Percentiles rank a stretch among this genome's conserved stretches.
These are phyloP conservation scores for Hydrolagus affinis DNA, from an alignment of 2,113 vertebrate species.

Conservation along the genomic window DNA sequence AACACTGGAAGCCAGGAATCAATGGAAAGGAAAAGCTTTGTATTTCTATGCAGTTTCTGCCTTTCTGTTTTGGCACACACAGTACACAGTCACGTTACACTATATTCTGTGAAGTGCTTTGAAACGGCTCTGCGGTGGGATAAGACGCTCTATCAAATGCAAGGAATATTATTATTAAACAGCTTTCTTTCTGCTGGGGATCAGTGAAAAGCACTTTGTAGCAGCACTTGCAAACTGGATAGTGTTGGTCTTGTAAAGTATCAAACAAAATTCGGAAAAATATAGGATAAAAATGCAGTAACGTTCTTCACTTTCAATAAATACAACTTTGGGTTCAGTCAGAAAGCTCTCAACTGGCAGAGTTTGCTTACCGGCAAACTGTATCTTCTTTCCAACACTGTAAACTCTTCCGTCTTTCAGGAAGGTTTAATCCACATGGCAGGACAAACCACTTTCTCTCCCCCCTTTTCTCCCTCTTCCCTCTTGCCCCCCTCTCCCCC, in stretches of 20 bases:
- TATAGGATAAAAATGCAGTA: neutral
- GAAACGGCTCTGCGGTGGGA: too few relatives aligned
- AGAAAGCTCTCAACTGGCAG: neutral
- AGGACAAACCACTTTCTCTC: too few relatives aligned
- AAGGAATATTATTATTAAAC: too few relatives aligned
- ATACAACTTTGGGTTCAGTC: neutral
- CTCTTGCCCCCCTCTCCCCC: too few relatives aligned
- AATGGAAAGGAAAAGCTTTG: neutral
- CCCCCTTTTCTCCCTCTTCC: too few relatives aligned
- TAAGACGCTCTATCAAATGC: too few relatives aligned
- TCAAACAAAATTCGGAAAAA: neutral
- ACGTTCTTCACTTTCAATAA: neutral
- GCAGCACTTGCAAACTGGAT: neutral
- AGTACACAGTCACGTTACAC: too few relatives aligned
- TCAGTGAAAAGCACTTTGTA: neutral
- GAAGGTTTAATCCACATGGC: neutral
- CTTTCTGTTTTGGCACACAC: too few relatives aligned
- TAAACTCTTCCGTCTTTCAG: too few relatives aligned
- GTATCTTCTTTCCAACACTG: too few relatives aligned
- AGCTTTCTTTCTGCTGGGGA: too few relatives aligned
- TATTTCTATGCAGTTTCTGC: neutral
- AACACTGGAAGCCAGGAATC: neutral
- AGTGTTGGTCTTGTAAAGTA: neutral
- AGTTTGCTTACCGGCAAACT: neutral
- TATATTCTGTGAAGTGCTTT: too few relatives aligned